Percentiles rank a stretch among this genome's conserved stretches.
Conservation (phyloP, 2,888 invertebrate species). For the Dendrolimus pini region DNA sequence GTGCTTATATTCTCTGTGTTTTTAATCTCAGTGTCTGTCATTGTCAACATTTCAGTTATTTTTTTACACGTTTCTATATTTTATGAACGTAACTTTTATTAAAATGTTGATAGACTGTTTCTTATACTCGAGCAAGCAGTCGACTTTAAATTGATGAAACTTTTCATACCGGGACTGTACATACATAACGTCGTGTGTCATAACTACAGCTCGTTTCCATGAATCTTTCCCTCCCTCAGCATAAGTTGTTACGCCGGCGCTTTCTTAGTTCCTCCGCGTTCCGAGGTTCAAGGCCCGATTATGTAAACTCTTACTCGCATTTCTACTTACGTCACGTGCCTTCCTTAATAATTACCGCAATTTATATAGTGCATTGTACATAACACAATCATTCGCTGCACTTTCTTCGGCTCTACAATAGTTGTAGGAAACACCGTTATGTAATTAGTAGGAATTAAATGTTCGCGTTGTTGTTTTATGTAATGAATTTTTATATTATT, state of each 20-base stretch:
- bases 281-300: conserved; percentile 20
- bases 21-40: too few species aligned
- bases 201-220: too few species aligned
- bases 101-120: too few species aligned
- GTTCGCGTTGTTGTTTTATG: background rate
- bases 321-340: conserved; percentile 13
- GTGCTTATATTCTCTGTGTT: too few species aligned
- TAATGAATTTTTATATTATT: background rate
- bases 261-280: conserved; percentile 8
- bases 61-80: too few species aligned
- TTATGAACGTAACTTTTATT: too few species aligned
- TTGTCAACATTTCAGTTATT: too few species aligned
- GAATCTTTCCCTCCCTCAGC: too few species aligned
- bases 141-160: too few species aligned
- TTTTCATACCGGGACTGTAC: too few species aligned
- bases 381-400: background rate
- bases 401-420: background rate
- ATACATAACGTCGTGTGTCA: too few species aligned
- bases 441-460: background rate
- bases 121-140: too few species aligned
- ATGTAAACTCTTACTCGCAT: conserved; percentile 12
- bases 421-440: background rate
- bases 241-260: background rate
- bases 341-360: background rate
- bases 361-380: background rate